These are phyloP conservation scores for Cheilosia pagana DNA, from an alignment of 2,888 invertebrate genomes.

Conservation along the genomic window DNA sequence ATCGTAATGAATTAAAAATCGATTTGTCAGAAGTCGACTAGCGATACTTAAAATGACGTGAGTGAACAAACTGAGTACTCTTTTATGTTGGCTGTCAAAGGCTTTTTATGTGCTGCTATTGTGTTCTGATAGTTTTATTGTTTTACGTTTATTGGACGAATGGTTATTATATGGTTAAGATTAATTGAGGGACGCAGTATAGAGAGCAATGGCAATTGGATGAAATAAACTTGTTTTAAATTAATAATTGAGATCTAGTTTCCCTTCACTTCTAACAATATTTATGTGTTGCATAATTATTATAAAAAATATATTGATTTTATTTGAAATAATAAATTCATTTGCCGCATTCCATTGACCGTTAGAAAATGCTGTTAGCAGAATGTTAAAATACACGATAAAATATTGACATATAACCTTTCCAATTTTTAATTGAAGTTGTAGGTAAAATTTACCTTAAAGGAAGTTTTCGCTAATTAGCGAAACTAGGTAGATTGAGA, in stretches of 20 bases:
- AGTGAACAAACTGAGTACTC: conserved; percentile 14
- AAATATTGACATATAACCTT: too few species aligned
- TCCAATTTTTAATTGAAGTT: too few species aligned
- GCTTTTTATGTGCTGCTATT: not conserved
- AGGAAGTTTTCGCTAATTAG: too few species aligned
- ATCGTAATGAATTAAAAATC: conserved; percentile 29
- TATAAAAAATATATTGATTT: not conserved
- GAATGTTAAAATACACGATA: too few species aligned
- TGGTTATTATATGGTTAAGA: not conserved
- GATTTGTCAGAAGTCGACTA: conserved; percentile 27
- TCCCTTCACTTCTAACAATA: not conserved
- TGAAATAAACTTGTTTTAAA: not conserved
- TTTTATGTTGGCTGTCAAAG: conserved; percentile 23
- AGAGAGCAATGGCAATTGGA: not conserved
- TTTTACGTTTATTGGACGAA: not conserved
- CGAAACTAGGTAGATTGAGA: too few species aligned
- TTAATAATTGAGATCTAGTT: not conserved
- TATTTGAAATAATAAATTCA: too few species aligned
- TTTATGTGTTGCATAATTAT: not conserved
- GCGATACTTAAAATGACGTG: conserved; percentile 9
- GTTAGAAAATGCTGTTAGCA: too few species aligned
- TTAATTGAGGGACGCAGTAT: not conserved
- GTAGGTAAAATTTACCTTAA: too few species aligned
- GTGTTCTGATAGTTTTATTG: not conserved
- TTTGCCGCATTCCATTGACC: too few species aligned